Conservation (phyloP, 2,888 invertebrate species). For the Hedya salicella region DNA sequence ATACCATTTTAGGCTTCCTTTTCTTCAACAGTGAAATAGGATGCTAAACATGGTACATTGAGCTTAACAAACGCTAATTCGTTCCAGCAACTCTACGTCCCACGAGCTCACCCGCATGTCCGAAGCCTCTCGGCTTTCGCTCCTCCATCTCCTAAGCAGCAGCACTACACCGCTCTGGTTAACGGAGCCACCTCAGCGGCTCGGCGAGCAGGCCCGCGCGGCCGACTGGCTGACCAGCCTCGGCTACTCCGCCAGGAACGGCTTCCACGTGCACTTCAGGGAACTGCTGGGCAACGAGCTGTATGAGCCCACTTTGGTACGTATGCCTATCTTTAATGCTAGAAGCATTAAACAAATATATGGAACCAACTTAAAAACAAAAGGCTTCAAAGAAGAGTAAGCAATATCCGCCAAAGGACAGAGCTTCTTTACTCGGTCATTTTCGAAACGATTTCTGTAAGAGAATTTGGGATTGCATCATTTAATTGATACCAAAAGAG, state of each 20-base stretch:
- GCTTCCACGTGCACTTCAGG: conserved; percentile 89
- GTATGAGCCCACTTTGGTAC: conserved; percentile 87
- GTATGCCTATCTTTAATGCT: conserved; percentile 53
- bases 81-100: conserved; percentile 68
- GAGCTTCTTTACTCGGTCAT: too few species aligned
- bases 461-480: too few species aligned
- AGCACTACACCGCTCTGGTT: conserved; percentile 73
- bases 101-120: conserved; percentile 69
- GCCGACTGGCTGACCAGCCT: conserved; percentile 90
- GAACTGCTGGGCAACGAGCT: conserved; percentile 86
- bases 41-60: too few species aligned
- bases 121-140: conserved; percentile 60
- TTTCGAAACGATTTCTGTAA: too few species aligned
- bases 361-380: too few species aligned
- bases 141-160: conserved; percentile 60
- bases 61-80: not conserved
- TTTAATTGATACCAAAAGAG: too few species aligned
- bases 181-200: conserved; percentile 57
- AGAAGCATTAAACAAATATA: too few species aligned
- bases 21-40: too few species aligned
- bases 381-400: too few species aligned
- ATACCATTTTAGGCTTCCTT: too few species aligned
- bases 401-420: too few species aligned
- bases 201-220: conserved; percentile 80
- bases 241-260: conserved; percentile 89